These are phyloP conservation scores for Hydropsyche tenuis DNA, from an alignment of 1,140 invertebrate genomes.

Conservation along the genomic window DNA sequence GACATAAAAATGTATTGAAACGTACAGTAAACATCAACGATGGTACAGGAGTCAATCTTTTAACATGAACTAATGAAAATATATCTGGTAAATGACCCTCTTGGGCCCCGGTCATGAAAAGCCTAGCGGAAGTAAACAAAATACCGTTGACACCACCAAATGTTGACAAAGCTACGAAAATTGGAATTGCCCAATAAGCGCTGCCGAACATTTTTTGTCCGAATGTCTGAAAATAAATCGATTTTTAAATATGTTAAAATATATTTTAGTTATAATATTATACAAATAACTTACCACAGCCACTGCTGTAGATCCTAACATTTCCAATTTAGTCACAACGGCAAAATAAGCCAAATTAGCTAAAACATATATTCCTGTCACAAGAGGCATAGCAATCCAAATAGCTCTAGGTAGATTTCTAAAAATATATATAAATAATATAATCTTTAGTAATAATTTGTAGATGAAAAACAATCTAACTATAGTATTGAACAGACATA, in stretches of 20 bases:
- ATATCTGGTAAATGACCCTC: constrained; percentile 83
- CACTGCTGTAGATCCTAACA: constrained; percentile 79
- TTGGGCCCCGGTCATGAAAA: constrained; percentile 79
- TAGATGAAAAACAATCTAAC: not conserved
- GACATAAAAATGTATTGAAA: constrained; percentile 41
- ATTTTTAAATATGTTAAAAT: not conserved
- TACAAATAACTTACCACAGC: constrained; percentile 72
- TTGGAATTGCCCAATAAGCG: constrained; percentile 82
- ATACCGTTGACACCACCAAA: constrained; percentile 92
- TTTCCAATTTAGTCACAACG: constrained; percentile 79
- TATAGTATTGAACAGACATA: not conserved
- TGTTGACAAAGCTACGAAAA: constrained; percentile 85
- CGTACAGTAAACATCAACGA: constrained; percentile 79
- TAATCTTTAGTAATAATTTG: no score
- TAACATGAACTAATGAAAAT: constrained; percentile 78
- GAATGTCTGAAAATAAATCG: constrained; percentile 68
- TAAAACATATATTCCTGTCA: constrained; percentile 86
- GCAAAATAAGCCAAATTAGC: constrained; percentile 91
- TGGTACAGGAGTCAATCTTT: constrained; percentile 80
- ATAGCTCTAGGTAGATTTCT: constrained; percentile 88
- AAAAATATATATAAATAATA: constrained; percentile 52
- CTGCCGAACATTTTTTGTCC: constrained; percentile 78
- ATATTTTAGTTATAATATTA: not conserved
- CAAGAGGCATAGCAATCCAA: constrained; percentile 85
- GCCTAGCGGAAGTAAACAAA: constrained; percentile 84